Evolutionary conservation across 2,113 vertebrate species (phyloP), one percentile per base, ranked within the genome.

Genomic region (Eptatretus burgeri): DNA sequence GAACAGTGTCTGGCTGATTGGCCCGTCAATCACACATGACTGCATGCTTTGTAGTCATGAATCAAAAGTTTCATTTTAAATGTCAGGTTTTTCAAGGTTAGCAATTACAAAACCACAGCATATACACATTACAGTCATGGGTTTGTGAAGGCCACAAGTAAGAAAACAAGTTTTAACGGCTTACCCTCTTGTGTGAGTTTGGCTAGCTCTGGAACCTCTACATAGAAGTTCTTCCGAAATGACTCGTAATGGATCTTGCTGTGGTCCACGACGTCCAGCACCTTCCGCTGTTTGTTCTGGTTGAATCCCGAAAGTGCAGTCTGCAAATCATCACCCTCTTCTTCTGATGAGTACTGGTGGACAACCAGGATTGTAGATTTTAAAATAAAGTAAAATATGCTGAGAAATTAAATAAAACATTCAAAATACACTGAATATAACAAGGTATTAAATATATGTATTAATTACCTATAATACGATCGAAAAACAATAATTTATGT

Each of bases 181-280:
- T 67, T 73, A 93, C 91, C 91, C 66, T 95, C 89, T 63, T 70
- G 73, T 52, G 76, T 79, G 87, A 95, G 94, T 75, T 77, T 85
- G 66, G 85, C 81, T 51, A 95, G 73, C 66, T 98, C 91, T 64
- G 91, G 91, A 68, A 98, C 91, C 74, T 98, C 91, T 49, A 98
- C 89, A 1, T 98, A 98, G 72, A 98, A 98, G 69, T 98, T 93
- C 70, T 87, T 94, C 67, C 91, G 81, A 72, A 82, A 98, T 1
- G 83, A 12, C 62, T 96, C 91, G 62, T 98, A 98, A 68, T 94
- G 79, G 67, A 96, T 98, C 73, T 98, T 98, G 60, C 81, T 79
- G 66, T 98, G 91, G 76, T 98, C 91, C 13, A 98, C 91, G 10
- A 89, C 88, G 75, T 98, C 91, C 14, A 98, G 74, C 52, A 96